Evolutionary conservation across 2,888 invertebrate genomes (phyloP), one percentile per base, ranked within the genome.

Genomic region (Xestobium rufovillosum): DNA sequence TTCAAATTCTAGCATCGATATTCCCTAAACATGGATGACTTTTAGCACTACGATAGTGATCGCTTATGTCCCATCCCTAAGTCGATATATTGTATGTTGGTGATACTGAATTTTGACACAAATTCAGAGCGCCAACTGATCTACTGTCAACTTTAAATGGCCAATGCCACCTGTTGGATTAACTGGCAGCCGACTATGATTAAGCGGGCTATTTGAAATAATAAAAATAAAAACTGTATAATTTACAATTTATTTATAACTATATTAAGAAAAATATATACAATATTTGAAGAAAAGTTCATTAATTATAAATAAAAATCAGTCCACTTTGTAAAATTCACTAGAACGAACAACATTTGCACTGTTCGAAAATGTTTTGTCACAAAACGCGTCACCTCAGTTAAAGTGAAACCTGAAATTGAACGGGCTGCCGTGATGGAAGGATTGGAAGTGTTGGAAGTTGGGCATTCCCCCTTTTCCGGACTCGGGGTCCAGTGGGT

Each of bases 391-490:
- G 15, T 14, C n/a, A n/a, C 9, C 39, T 69, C 76, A 89, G 72
- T 91, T 91, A 69, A 94, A 96, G 70, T 95, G 90, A 74, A 95
- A 96, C 70, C 90, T 90, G 71, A 95, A 96, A 66, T 92, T 89
- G 78, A 92, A 95, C 65, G 88, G 88, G 60, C 86, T 86, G 44
- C 86, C 87, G 79, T 65, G 65, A 55, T 83, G 80, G 73, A 85
- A 86, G 36, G 55, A 50, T 15, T 46, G 46, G 66, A 80, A 78
- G 51, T 82, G 78, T 67, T 82, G 78, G 71, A 89, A 90, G 56
- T 87, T 87, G 65, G 76, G 83, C 10, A 76, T 77, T 6, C 70
- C 70, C 26, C 72, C 68, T 49, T 68, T 71, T 11, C 75, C 75
- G 3, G 81, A 74, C 64, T 98, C 97, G 0, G 97, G 96, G 72